Evolutionary conservation across 2,888 invertebrate species (phyloP), one percentile per base, ranked within the genome.

Genomic region (Tiliacea citrago): DNA sequence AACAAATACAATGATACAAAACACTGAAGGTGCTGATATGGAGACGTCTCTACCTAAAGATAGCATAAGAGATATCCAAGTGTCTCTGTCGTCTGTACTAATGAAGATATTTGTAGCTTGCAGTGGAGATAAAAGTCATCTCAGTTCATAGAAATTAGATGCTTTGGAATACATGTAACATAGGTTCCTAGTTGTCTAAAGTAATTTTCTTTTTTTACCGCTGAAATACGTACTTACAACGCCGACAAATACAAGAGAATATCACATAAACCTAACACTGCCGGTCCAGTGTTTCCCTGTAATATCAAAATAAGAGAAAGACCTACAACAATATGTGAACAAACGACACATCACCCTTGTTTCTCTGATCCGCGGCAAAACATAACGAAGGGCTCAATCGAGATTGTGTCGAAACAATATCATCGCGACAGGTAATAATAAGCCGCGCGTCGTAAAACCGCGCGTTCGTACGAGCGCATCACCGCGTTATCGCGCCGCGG

Each of bases 401-500:
- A 77, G 85, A 82, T 82, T 82, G 82, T 61, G 72, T 66, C 39
- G 77, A 65, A 69, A 85, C 82, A 82, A 69, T 83, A 82, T 82
- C 82, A 85, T 63, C 73, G 67, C 49, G 24, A 66, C 55, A 75
- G 75, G 71, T 57, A 62, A 77, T 70, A 70, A 80, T 83, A 81
- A 76, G 81, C 73, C 66, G 53, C 73, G 75, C 75, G 51, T 83
- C 85, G 77, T 85, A 83, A 85, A 77, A 55, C n/a, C 60, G 69
- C 67, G 67, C 57, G 65, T 58, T 71, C 55, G 57, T 21, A 49
- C 60, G 68, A 67, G 6, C 71, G 75, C 75, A 35, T 4, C 74
- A 39, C 55, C 70, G 77, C 70, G 82, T 68, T 82, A 82, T 85
- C 85, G 72, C 76, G 62, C 24, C 68, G 67, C 39, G 71, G 29